Conservation (phyloP, 2,888 invertebrate genomes). For the Acholoe squamosa region DNA sequence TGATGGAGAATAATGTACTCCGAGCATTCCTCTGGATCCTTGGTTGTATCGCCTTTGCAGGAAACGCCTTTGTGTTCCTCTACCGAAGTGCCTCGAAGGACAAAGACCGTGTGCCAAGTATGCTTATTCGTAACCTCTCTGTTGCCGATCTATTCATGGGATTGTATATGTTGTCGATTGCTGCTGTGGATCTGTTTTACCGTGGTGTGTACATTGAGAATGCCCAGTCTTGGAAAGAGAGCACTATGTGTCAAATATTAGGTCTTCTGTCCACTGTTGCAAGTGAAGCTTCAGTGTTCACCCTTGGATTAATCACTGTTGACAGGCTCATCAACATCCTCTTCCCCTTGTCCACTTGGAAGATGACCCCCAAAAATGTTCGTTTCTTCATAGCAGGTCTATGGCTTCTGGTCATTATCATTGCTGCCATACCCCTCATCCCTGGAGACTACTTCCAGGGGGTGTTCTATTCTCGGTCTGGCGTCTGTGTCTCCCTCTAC, state of each 20-base stretch:
- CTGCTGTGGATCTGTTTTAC: constrained; percentile 71
- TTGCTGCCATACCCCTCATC: constrained; percentile 78
- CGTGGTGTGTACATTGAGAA: constrained; percentile 72
- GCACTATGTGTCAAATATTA: constrained; percentile 71
- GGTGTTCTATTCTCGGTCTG: constrained; percentile 74
- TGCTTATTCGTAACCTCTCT: constrained; percentile 71
- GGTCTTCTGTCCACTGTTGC: constrained; percentile 80
- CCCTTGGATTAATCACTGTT: constrained; percentile 86
- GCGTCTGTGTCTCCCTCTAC: constrained; percentile 81
- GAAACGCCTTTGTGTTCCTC: constrained; percentile 69
- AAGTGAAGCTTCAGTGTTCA: constrained; percentile 87
- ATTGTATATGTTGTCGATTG: constrained; percentile 71
- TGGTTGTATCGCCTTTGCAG: constrained; percentile 70
- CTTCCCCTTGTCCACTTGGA: constrained; percentile 84
- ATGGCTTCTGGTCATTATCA: constrained; percentile 75
- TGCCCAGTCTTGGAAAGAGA: constrained; percentile 72
- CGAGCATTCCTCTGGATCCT: constrained; percentile 70
- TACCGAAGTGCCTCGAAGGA: constrained; percentile 72
- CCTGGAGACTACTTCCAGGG: constrained; percentile 75
- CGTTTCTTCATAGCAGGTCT: constrained; percentile 70
- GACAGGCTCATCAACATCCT: constrained; percentile 87
- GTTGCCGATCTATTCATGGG: constrained; percentile 74
- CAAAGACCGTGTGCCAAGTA: constrained; percentile 75
- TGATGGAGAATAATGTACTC: constrained; percentile 70
- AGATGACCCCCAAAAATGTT: constrained; percentile 73